Conservation (phyloP, 1,140 invertebrate genomes). For the Drosophila willistoni region DNA sequence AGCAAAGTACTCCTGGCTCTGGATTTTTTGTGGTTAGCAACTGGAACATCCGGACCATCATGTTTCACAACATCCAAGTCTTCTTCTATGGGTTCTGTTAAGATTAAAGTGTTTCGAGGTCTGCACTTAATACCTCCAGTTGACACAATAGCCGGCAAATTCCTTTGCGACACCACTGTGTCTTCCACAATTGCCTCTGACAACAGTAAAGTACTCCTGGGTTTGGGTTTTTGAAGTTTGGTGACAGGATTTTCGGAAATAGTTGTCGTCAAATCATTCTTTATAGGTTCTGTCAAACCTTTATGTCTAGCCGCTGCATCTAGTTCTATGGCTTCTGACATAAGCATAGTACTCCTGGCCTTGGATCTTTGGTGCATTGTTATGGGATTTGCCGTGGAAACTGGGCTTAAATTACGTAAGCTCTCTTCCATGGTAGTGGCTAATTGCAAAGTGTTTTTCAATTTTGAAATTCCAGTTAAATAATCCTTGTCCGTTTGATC, state of each 20-base stretch:
- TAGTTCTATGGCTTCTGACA: constrained; percentile 16
- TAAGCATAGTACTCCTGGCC: not conserved
- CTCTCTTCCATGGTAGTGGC: no score
- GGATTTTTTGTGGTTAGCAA: not conserved
- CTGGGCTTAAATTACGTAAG: no score
- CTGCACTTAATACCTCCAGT: no score
- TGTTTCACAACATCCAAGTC: no score
- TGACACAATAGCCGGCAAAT: no score
- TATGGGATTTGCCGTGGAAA: no score
- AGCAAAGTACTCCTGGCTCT: constrained; percentile 17
- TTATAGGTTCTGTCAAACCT: constrained; percentile 5
- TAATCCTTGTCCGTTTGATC: no score
- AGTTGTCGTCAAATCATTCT: not conserved
- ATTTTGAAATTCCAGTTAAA: not conserved
- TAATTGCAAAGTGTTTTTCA: no score
- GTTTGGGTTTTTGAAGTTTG: not conserved
- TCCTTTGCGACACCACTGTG: no score
- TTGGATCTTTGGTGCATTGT: not conserved
- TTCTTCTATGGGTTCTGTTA: constrained; percentile 3
- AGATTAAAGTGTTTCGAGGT: not conserved
- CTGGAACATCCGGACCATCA: not conserved
- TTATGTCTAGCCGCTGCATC: not conserved
- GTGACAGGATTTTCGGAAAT: not conserved
- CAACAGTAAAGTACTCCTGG: constrained; percentile 17
- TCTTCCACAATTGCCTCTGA: no score